Evolutionary conservation across 2,888 invertebrate species (phyloP), one percentile per base, ranked within the genome.

Genomic region (Dynastes hyllus): DNA sequence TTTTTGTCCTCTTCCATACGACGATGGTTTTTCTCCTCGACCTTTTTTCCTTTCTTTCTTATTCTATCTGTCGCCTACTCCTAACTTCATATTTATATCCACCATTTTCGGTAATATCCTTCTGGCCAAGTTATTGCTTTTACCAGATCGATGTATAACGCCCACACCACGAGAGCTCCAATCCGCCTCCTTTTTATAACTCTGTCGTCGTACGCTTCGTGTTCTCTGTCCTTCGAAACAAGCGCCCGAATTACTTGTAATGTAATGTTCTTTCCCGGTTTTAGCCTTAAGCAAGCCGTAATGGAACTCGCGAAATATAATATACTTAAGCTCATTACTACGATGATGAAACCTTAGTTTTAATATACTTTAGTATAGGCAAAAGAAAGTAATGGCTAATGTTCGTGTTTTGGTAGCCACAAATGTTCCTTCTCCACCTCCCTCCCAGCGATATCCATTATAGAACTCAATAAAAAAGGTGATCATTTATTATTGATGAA

Each of bases 41-140:
- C 22, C 27, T 75, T 45, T 45, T 29, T 61, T 55, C 55, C 37
- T 32, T 63, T 45, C 37, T 61, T 61, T 45, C 27, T 58, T 61
- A 16, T 61, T 61, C 73, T 75, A 29, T 61, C 45, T 75, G 22
- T 61, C 45, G 22, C 61, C 16, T 45, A 61, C 73, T 61, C 45
- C 73, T 32, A 75, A 75, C 61, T 75, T 75, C 73, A 75, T 75
- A 75, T 75, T 75, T 75, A 75, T 75, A 61, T 75, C 73, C 45
- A 11, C 73, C 73, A 61, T 75, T 75, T 69, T 75, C 27, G n/a
- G 73, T 61, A 75, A 75, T 75, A 75, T 61, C 73, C 63, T 75
- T 27, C 63, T n/a, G 61, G 45, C 58, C 61, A 61, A 75, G 61
- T 61, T 75, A 75, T 45, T 61, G 61, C 73, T 45, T 75, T 58